Conservation (phyloP, 2,888 invertebrate species). For the Orgyia antiqua region DNA sequence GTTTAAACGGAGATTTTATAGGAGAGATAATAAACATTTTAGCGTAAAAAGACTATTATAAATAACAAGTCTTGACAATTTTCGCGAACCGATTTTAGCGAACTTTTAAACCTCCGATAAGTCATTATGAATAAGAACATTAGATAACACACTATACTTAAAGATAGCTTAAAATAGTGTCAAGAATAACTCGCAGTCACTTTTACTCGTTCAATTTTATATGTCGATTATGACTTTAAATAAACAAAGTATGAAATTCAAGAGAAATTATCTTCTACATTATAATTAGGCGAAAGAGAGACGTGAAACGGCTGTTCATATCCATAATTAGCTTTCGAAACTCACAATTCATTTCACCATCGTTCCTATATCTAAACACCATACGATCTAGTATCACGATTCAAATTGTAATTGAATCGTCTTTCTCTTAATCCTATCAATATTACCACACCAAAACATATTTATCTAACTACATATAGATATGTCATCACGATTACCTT, state of each 20-base stretch:
- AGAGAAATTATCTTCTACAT: slow-evolving; percentile 15
- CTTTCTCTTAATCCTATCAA: slow-evolving; percentile 33
- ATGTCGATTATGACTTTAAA: no score
- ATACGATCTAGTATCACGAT: slow-evolving; percentile 20
- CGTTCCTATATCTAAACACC: slow-evolving; percentile 12
- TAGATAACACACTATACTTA: slow-evolving; percentile 67
- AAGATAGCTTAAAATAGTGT: slow-evolving; percentile 71
- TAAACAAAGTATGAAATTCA: no score
- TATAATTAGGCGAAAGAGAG: slow-evolving; percentile 10
- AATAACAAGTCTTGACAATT: no score
- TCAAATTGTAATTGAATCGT: slow-evolving; percentile 33
- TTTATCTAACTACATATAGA: slow-evolving; percentile 71
- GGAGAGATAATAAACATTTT: no score
- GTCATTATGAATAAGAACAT: no score
- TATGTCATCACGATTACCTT: slow-evolving; percentile 72
- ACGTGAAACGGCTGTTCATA: slow-evolving; percentile 8
- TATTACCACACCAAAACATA: slow-evolving; percentile 62
- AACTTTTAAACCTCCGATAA: no score
- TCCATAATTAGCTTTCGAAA: slow-evolving; percentile 8
- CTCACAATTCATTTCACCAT: slow-evolving; percentile 11
- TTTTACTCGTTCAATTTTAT: no score
- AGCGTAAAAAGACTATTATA: no score
- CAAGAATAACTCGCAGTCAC: slow-evolving; percentile 39
- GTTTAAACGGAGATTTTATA: no score
- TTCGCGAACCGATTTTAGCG: no score